These are phyloP conservation scores for Microchrysa polita DNA, from an alignment of 2,888 invertebrate species.

Conservation along the genomic window DNA sequence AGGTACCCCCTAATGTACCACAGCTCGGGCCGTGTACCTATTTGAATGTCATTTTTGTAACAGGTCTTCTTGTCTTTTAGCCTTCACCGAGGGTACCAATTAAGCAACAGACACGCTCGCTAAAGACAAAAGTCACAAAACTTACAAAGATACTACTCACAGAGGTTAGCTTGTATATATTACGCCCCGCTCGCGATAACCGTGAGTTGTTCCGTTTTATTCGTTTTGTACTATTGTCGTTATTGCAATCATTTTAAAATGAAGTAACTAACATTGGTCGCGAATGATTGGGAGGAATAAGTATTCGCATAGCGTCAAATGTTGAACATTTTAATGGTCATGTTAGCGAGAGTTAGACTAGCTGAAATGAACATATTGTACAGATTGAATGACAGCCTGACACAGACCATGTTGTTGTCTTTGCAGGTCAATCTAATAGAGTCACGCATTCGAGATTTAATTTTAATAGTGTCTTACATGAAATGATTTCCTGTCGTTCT, in stretches of 20 bases:
- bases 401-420: constrained; percentile 25
- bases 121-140: constrained; percentile 32
- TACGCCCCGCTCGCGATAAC: neutral
- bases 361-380: constrained; percentile 17
- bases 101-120: constrained; percentile 33
- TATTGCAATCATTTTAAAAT: constrained; percentile 38
- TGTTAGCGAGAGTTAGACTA: constrained; percentile 8
- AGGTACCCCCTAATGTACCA: neutral
- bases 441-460: constrained; percentile 37
- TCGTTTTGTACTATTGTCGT: constrained; percentile 19
- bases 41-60: constrained; percentile 38
- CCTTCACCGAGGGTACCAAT: constrained; percentile 41
- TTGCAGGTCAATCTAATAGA: constrained; percentile 43
- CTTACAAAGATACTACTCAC: neutral
- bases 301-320: constrained; percentile 35
- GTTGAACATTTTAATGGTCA: constrained; percentile 28
- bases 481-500: neutral
- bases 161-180: neutral
- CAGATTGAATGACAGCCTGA: constrained; percentile 17
- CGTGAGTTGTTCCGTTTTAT: constrained; percentile 10
- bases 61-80: constrained; percentile 38
- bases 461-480: constrained; percentile 28
- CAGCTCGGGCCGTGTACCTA: neutral
- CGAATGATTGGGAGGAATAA: constrained; percentile 11
- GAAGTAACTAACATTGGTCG: constrained; percentile 19